Base-by-base conservation (phyloP, 2,888 invertebrate genomes). In the Atrina japonica region DNA sequence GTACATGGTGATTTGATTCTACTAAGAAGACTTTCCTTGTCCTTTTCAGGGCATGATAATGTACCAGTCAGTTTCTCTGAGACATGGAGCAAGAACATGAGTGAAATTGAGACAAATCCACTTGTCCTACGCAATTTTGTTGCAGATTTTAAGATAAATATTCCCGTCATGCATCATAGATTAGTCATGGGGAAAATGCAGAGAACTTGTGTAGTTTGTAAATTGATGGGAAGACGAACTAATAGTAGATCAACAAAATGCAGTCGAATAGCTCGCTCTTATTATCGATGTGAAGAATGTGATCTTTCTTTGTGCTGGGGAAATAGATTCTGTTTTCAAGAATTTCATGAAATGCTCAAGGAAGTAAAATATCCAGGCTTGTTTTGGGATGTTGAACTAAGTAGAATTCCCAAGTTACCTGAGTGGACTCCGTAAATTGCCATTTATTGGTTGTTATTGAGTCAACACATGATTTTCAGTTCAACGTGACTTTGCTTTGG, bases 291-390 rank as follows among this genome's bases (percentile, higher is more conserved):
- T 35, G 49, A 66, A 25, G 23, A 30, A 11, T 66, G 66, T 21
- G 50, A 47, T 45, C 25, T 66, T 7, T 30, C 47, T 18, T 47
- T 66, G 23, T 66, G 66, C 40, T 49, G 45, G 18, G 55, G 55
- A 18, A 40, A 66, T 25, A 29, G 66, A 30, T 45, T 40, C 35
- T 66, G 66, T 27, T 66, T 49, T 58, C 49, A 49, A 30, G 58
- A 66, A 27, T 66, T 66, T 25, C 66, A 66, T 41, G 58, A 58
- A 6, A 45, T 55, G 35, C 58, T 66, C 14, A 35, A 35, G 11
- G 35, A 35, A 35, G 35, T 35, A 35, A 35, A 35, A 11, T 35
- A 11, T 11, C 35, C 35, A 35, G 35, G 11, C 35, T 35, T 35
- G 11, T 7, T 35, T 35, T 35, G 35, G 35, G 5, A 5, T 35